Base-by-base conservation (phyloP, 2,888 invertebrate species). In the Apeira syringaria region DNA sequence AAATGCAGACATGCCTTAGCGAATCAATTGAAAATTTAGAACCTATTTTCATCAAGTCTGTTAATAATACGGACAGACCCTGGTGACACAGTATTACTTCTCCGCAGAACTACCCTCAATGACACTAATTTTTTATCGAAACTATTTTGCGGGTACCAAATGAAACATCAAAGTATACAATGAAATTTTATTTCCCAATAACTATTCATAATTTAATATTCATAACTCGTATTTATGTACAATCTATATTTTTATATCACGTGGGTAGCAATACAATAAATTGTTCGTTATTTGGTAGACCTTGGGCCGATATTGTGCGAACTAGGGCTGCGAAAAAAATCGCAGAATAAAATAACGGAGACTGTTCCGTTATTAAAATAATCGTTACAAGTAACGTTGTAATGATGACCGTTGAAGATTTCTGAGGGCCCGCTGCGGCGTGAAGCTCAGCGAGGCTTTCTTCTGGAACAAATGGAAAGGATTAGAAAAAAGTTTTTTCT, bases 381-480 rank as follows among this genome's bases (percentile, higher is more conserved):
- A 78, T 50, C 1, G 73, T 64, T 58, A 71, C 38, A 17, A 76
- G 50, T 56, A 78, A 50, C 37, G 67, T 61, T 38, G 66, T 58
- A 11, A 75, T 62, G 1, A 69, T 48, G 7, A 59, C 31, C 15
- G 62, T 56, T 15, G 77, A 60, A n/a, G 81, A 71, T 1, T 75
- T 71, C 7, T 73, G 71, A 5, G 68, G 61, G 1, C 74, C 61
- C 30, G 71, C 68, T 1, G 77, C 77, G 10, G 88, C 89, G 61
- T 90, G 90, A 1, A 90, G 78, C 47, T 90, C 90, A 0, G 90
- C 90, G 38, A 90, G 80, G 60, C 90, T 90, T 82, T 90, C 87
- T 88, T 80, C 83, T 87, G 86, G 43, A 89, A 89, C 86, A 87
- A 88, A 74, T 42, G 65, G 47, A n/a, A 35, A 36, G 64, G 41